These are phyloP conservation scores for Mirza zaza DNA, from an alignment of 2,113 vertebrate genomes.

Conservation along the genomic window DNA sequence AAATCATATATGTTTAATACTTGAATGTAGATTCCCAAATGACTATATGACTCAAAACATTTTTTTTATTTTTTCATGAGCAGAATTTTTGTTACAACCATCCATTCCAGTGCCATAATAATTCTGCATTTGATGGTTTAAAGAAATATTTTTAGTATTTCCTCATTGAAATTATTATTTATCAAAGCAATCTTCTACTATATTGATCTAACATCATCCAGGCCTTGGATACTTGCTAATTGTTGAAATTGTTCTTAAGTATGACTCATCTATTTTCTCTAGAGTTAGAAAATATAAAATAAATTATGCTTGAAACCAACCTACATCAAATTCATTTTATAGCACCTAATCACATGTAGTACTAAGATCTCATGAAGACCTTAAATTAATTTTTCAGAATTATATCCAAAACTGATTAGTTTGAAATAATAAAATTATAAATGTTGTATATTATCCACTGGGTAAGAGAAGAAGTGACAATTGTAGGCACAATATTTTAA, in stretches of 20 bases:
- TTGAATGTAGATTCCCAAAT: not conserved
- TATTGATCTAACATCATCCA: not conserved
- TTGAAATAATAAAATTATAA: not conserved
- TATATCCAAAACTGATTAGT: not conserved
- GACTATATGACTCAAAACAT: not conserved
- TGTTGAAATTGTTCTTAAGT: not conserved
- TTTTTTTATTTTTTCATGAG: not conserved
- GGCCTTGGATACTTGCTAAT: not conserved
- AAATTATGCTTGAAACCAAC: not conserved
- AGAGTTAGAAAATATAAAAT: not conserved
- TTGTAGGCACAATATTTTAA: slow-evolving; percentile 41
- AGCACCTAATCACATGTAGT: not conserved
- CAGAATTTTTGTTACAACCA: not conserved
- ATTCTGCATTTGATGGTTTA: not conserved
- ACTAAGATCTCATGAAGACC: not conserved
- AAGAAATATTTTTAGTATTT: not conserved
- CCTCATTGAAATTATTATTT: not conserved
- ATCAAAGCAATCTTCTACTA: not conserved
- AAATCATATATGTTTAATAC: not conserved
- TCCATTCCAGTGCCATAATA: not conserved
- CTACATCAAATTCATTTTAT: not conserved
- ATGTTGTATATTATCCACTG: not conserved
- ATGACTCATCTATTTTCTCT: not conserved
- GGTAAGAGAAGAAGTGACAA: not conserved
- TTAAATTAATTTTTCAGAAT: not conserved